Evolutionary conservation across 1,140 invertebrate genomes (phyloP).

Genomic region (Zaprionus ornatus): DNA sequence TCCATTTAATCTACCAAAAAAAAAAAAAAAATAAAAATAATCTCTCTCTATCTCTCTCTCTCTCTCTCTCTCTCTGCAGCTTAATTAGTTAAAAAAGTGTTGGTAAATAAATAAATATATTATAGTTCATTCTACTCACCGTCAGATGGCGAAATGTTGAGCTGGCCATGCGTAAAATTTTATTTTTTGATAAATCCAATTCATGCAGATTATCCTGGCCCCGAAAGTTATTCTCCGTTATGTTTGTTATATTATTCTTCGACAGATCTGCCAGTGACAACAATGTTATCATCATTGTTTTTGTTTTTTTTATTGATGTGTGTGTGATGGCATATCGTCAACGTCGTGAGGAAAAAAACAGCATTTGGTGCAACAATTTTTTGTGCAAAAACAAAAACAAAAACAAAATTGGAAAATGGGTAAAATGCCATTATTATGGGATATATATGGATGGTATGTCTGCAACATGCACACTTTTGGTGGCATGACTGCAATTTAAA

Average conservation of each 20-base stretch:
- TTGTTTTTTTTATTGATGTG: slow-evolving; percentile 7
- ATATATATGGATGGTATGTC: slow-evolving; percentile 1
- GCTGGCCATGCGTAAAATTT: slow-evolving; percentile 89
- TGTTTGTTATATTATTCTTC: slow-evolving; percentile 90
- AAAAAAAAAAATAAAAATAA: too few species aligned
- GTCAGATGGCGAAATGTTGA: slow-evolving; percentile 89
- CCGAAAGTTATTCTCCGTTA: slow-evolving; percentile 92
- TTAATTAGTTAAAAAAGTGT: background rate
- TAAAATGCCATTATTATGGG: slow-evolving; percentile 19
- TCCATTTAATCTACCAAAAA: background rate
- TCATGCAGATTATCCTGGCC: slow-evolving; percentile 90
- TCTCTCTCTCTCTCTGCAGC: too few species aligned
- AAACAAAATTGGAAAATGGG: slow-evolving; percentile 23
- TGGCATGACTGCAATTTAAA: slow-evolving; percentile 17
- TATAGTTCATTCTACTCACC: slow-evolving; percentile 64
- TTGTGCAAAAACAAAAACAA: slow-evolving; percentile 17
- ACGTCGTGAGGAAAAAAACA: slow-evolving; percentile 11
- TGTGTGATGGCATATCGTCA: slow-evolving; percentile 22
- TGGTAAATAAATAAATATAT: background rate
- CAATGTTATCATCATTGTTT: slow-evolving; percentile 9
- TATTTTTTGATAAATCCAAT: slow-evolving; percentile 93
- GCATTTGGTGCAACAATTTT: slow-evolving; percentile 31
- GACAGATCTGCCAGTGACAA: slow-evolving; percentile 86
- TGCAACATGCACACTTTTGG: slow-evolving; percentile 14
- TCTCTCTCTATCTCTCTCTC: background rate